Evolutionary conservation across 2,797 vertebrate species (phyloP).

Genomic region (Gadopsis bispinosus): DNA sequence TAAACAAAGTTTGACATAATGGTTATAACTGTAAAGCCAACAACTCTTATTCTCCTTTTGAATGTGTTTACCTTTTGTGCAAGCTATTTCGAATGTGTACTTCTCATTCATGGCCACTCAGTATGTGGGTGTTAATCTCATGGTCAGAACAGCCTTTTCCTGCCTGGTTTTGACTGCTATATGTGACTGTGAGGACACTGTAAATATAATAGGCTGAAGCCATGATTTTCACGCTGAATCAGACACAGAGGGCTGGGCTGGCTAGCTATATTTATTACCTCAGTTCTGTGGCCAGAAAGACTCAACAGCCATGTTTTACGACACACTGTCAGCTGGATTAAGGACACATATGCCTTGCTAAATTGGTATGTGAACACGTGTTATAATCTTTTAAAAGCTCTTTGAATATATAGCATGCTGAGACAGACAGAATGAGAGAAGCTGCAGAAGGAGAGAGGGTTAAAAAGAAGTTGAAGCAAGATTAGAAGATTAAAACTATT

Average conservation of each 20-base stretch:
- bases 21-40: conserved; percentile 26
- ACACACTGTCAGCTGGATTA: conserved; percentile 69
- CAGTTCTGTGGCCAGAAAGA: conserved; percentile 65
- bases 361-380: conserved; percentile 61
- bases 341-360: conserved; percentile 69
- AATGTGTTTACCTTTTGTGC: conserved; percentile 36
- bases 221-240: conserved; percentile 72
- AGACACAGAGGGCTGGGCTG: conserved; percentile 60
- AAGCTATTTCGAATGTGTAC: conserved; percentile 35
- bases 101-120: conserved; percentile 10
- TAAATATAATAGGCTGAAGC: conserved; percentile 70
- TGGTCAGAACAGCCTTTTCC: conserved; percentile 66
- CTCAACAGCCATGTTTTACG: conserved; percentile 68
- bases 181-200: conserved; percentile 65
- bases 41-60: conserved; percentile 15
- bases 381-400: conserved; percentile 63
- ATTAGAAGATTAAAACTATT: conserved; percentile 54
- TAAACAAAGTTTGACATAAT: conserved; percentile 23
- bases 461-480: conserved; percentile 40
- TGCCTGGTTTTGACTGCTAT: conserved; percentile 65
- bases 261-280: conserved; percentile 67
- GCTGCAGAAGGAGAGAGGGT: conserved; percentile 21
- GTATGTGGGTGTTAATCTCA: conserved; percentile 53
- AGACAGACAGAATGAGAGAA: conserved; percentile 19
- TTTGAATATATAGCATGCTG: conserved; percentile 40